Conservation (phyloP, 1,140 invertebrate genomes). For the Aplysia californica region DNA sequence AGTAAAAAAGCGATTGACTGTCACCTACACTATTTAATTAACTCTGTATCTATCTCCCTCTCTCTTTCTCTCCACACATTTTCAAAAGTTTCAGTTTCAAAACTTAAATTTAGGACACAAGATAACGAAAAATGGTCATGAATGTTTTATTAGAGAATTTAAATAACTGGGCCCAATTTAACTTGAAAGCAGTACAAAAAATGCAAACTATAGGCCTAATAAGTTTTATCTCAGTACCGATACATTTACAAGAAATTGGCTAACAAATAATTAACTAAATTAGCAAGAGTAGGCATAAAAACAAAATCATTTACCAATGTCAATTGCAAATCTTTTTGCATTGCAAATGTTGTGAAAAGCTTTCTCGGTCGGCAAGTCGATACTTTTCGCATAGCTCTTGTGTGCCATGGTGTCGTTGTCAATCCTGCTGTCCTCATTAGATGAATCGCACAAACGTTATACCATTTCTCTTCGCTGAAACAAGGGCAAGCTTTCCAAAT, state of each 20-base stretch:
- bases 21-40: neutral
- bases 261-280: neutral
- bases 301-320: conserved; percentile 73
- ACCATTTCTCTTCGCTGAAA: too few relatives aligned
- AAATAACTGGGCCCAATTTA: too few relatives aligned
- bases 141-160: neutral
- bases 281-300: neutral
- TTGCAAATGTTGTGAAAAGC: conserved; percentile 79
- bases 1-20: neutral
- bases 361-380: conserved; percentile 68
- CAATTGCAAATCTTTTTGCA: conserved; percentile 79
- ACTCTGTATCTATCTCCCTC: too few relatives aligned
- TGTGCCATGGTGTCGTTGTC: conserved; percentile 42
- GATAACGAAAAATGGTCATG: neutral
- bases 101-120: too few relatives aligned
- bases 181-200: neutral
- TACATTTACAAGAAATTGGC: neutral
- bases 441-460: neutral
- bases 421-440: neutral
- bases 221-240: neutral
- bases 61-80: neutral
- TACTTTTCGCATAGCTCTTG: conserved; percentile 56
- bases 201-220: neutral
- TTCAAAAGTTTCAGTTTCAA: too few relatives aligned
- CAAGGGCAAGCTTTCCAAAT: too few relatives aligned